Evolutionary conservation across 2,888 invertebrate genomes (phyloP), one percentile per base, ranked within the genome.

Genomic region (Nycteola revayana): DNA sequence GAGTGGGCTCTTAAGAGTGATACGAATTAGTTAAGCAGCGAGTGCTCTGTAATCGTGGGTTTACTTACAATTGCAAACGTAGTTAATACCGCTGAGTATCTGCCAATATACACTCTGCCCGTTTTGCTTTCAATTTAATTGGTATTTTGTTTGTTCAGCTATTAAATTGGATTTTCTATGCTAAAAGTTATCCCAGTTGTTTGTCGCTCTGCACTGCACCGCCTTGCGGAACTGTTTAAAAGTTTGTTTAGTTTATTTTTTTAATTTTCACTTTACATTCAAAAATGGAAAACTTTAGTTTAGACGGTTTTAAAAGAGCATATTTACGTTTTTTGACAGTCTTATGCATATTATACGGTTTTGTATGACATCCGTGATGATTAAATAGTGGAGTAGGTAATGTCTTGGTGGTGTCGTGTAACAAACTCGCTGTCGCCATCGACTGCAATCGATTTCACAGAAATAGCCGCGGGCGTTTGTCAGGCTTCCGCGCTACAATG

Each of bases 41-140:
- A 79, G 69, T 69, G 60, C 53, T 49, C 60, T 54, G 66, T 79
- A 80, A 83, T 78, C 65, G 63, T 67, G 66, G 70, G 67, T 72
- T 71, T 71, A 66, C 68, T 82, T 80, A 81, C 77, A 83, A 80
- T 82, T 77, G 75, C 78, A 77, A 82, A 75, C 66, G 69, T 60
- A 60, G 49, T 66, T 73, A 69, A 75, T 72, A 70, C 66, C 56
- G 56, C 60, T 58, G 69, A 75, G 68, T 71, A 65, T 69, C 72
- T 72, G 73, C 75, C 78, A 78, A 81, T 79, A 72, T 60, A 61
- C 60, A 65, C 60, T 63, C 66, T 60, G 54, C 62, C 64, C 64
- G 60, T 64, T 77, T 75, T 68, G 65, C 66, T 68, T 65, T 64
- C 58, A 53, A 50, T 66, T 72, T 70, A 69, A 72, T 73, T 70